Conservation (phyloP, 2,888 invertebrate species). For the Pasiphila rectangulata region DNA sequence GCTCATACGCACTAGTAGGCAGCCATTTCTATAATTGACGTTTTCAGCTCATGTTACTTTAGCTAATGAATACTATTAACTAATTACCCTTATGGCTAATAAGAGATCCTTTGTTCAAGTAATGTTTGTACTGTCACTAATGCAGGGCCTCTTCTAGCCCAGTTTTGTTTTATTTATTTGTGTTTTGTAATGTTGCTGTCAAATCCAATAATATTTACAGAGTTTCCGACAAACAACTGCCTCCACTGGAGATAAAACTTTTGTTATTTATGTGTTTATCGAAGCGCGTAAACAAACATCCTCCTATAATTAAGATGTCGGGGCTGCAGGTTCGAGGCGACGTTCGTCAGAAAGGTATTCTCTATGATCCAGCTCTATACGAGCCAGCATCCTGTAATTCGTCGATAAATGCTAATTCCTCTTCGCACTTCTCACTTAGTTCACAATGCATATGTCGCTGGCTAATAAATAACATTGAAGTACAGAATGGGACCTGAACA, state of each 20-base stretch:
- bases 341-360: constrained; percentile 51
- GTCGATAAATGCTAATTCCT: constrained; percentile 50
- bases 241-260: not conserved
- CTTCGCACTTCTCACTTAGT: constrained; percentile 51
- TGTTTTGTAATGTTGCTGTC: no score
- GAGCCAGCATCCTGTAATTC: constrained; percentile 44
- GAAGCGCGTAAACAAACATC: constrained; percentile 19
- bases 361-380: constrained; percentile 31
- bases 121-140: constrained; percentile 11
- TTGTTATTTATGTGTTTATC: constrained; percentile 6
- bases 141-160: not conserved
- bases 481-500: constrained; percentile 41
- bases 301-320: constrained; percentile 30
- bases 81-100: constrained; percentile 31
- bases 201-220: constrained; percentile 2
- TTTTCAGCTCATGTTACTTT: constrained; percentile 20
- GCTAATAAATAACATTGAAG: constrained; percentile 52
- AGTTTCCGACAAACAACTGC: not conserved
- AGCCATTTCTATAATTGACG: constrained; percentile 37
- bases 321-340: constrained; percentile 55
- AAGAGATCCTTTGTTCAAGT: constrained; percentile 9
- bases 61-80: constrained; percentile 33
- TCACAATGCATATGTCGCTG: constrained; percentile 48
- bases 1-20: constrained; percentile 30
- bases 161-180: not conserved